phyloP scores from a whole-genome alignment of 2,888 invertebrate genomes.

The Andrena trimmerana region DNA sequence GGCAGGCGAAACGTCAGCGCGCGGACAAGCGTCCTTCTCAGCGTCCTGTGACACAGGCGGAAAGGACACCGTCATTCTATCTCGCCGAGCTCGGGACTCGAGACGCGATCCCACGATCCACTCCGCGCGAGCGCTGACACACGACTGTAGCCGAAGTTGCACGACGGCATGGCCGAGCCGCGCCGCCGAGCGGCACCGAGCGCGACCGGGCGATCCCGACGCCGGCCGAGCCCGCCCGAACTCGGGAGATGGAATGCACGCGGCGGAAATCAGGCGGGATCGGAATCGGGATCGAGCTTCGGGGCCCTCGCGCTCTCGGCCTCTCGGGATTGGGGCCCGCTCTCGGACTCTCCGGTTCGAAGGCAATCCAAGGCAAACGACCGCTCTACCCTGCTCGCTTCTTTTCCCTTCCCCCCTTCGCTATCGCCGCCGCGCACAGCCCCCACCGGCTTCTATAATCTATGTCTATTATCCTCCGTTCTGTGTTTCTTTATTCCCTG shows the following conservation, averaged over 20 bases:
- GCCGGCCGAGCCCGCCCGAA: slow-evolving; percentile 70
- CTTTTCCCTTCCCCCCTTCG: slow-evolving; percentile 41
- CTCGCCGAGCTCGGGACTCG: slow-evolving; percentile 33
- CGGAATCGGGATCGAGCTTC: slow-evolving; percentile 82
- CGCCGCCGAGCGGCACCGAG: slow-evolving; percentile 58
- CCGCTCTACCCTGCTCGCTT: slow-evolving; percentile 81
- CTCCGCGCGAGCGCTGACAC: slow-evolving; percentile 79
- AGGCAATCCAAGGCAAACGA: slow-evolving; percentile 84
- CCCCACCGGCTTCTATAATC: slow-evolving; percentile 69
- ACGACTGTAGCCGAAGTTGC: slow-evolving; percentile 79
- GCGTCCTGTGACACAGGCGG: slow-evolving; percentile 60
- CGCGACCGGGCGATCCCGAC: slow-evolving; percentile 49
- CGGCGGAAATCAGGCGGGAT: slow-evolving; percentile 83
- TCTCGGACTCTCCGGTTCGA: slow-evolving; percentile 76
- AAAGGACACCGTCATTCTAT: slow-evolving; percentile 62
- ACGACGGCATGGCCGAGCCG: slow-evolving; percentile 68
- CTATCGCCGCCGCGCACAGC: slow-evolving; percentile 57
- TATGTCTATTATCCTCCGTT: slow-evolving; percentile 74
- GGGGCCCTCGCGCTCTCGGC: slow-evolving; percentile 44
- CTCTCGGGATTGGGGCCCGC: slow-evolving; percentile 45
- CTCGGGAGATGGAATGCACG: slow-evolving; percentile 80
- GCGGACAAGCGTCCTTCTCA: slow-evolving; percentile 53
- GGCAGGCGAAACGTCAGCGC: slow-evolving; percentile 39
- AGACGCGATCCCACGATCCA: slow-evolving; percentile 64
- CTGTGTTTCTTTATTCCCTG: slow-evolving; percentile 62